Conservation (phyloP, 2,888 invertebrate species). For the Magallana nippona region DNA sequence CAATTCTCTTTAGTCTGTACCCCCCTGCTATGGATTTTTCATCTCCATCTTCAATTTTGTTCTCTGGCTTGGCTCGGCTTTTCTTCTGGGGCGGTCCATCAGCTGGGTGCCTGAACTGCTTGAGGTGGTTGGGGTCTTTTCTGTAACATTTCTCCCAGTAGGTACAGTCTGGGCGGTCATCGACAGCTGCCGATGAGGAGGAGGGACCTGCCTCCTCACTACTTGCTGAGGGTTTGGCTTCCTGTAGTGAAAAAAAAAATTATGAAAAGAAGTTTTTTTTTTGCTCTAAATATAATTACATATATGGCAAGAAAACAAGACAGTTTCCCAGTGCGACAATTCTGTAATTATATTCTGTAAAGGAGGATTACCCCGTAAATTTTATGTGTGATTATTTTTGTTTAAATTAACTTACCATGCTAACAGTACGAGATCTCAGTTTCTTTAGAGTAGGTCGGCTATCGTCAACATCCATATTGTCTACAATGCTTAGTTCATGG, state of each 20-base stretch:
- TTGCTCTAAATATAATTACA: too few relatives aligned
- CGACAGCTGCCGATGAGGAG: slow-evolving; percentile 12
- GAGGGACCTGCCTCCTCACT: neutral
- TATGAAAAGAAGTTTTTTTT: neutral
- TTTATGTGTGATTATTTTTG: neutral
- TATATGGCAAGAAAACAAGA: too few relatives aligned
- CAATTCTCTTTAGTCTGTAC: slow-evolving; percentile 66
- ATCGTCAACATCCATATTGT: slow-evolving; percentile 40
- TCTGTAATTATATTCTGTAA: too few relatives aligned
- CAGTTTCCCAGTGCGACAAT: too few relatives aligned
- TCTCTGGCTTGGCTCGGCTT: slow-evolving; percentile 58
- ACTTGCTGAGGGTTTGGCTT: slow-evolving; percentile 19
- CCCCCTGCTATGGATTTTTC: slow-evolving; percentile 67
- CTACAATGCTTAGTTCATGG: slow-evolving; percentile 60
- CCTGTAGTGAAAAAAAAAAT: neutral
- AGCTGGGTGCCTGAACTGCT: slow-evolving; percentile 84
- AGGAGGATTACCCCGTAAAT: neutral
- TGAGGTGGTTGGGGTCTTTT: slow-evolving; percentile 84
- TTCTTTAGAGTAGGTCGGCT: slow-evolving; percentile 47
- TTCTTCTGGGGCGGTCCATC: slow-evolving; percentile 78
- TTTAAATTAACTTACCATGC: slow-evolving; percentile 27
- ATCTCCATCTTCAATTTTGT: slow-evolving; percentile 69
- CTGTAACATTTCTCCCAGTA: slow-evolving; percentile 85
- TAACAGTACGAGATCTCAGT: slow-evolving; percentile 38
- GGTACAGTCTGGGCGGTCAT: slow-evolving; percentile 81